phyloP scores from a whole-genome alignment of 2,797 vertebrate species.

The Apogon talboti region DNA sequence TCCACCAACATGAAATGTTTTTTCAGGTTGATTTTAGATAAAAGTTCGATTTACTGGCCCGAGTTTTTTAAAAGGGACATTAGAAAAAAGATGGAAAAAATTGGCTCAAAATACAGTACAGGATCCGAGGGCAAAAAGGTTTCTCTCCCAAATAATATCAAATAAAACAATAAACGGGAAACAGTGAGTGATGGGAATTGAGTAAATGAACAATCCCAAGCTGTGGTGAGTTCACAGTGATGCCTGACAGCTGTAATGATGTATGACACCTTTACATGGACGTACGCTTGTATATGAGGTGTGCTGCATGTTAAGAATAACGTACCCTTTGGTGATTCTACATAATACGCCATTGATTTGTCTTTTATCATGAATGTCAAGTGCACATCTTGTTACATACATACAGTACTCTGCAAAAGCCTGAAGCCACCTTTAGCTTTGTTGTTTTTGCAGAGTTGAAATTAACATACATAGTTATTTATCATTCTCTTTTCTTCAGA shows the following conservation, averaged over 20 bases:
- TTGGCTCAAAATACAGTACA: conserved; percentile 3
- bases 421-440: too few relatives aligned
- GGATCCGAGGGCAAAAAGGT: background rate
- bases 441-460: too few relatives aligned
- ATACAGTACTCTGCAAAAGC: too few relatives aligned
- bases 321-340: too few relatives aligned
- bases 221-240: background rate
- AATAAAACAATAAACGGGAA: conserved; percentile 12
- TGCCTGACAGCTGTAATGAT: background rate
- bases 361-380: too few relatives aligned
- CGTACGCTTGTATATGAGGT: background rate
- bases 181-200: background rate
- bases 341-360: too few relatives aligned
- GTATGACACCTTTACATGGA: conserved; percentile 2
- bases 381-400: too few relatives aligned
- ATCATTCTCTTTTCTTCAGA: too few relatives aligned
- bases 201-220: background rate
- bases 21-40: conserved; percentile 7
- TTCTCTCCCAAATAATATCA: conserved; percentile 1
- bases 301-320: background rate
- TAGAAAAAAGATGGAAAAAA: background rate
- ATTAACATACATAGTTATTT: too few relatives aligned
- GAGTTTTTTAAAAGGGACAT: background rate
- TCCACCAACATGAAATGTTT: conserved; percentile 40
- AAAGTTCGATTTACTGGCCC: conserved; percentile 5